Evolutionary conservation across 2,888 invertebrate species (phyloP), one percentile per base, ranked within the genome.

Genomic region (Harpalus rufipes): DNA sequence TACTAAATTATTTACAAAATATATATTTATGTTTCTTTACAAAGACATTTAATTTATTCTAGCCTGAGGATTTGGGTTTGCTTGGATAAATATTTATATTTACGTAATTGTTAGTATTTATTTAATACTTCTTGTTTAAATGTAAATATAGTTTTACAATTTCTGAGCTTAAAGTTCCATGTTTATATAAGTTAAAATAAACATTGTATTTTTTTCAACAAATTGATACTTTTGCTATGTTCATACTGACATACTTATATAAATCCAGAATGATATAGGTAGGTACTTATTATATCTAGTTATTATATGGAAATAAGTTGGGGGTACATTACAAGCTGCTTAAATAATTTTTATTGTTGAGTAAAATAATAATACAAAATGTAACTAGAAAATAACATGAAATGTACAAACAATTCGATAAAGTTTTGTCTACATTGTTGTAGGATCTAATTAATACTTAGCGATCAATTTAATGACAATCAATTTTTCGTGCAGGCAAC

Each of bases 221-320:
- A 7, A n/a, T 59, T 59, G 14, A 59, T 7, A 59, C 59, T 16
- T 59, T 59, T 59, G 59, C 59, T 59, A 14, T 59, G 59, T 59
- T 59, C 59, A 59, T 51, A 51, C 6, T 51, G 10, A 51, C 4
- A 51, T 21, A 21, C 1, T 21, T 3, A 3, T 12, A 10, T 51
- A 51, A 51, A 51, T 51, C 8, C 10, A 3, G 5, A 51, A 51
- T 51, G 10, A 12, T 59, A 58, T n/a, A n/a, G n/a, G 21, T 21
- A 21, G 1, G 21, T 14, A 59, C 6, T 59, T 59, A 12, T 14
- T 59, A 16, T 14, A 4, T 10, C 7, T 51, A 32, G 32, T 2
- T 4, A 32, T 32, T 32, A 32, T 32, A 4, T 32, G 5, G 5
- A 32, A 32, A 32, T 32, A 32, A 32, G 5, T 32, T 32, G 3